phyloP scores from a whole-genome alignment of 2,113 vertebrate genomes.

The Xiphophorus maculatus region DNA sequence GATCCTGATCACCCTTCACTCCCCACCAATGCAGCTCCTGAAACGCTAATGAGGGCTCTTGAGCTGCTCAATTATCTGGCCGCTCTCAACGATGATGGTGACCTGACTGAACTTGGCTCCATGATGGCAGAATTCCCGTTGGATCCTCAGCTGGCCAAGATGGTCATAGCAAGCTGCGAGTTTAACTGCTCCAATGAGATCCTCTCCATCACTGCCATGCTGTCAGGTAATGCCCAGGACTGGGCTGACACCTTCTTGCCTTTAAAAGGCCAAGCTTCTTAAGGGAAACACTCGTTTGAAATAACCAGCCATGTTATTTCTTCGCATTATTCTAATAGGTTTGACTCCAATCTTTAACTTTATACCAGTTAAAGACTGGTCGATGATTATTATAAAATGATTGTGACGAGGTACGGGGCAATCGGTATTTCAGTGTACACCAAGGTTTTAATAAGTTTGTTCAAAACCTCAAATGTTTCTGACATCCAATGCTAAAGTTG shows the following conservation, averaged over 20 bases:
- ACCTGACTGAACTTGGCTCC: constrained; percentile 97
- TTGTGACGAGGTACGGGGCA: too few species aligned
- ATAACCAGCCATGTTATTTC: too few species aligned
- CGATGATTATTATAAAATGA: too few species aligned
- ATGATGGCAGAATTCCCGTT: constrained; percentile 99
- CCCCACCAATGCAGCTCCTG: constrained; percentile 84
- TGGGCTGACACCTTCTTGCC: constrained; percentile 69
- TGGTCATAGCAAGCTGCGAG: constrained; percentile 99
- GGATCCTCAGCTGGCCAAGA: constrained; percentile 98
- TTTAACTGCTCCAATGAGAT: constrained; percentile 99
- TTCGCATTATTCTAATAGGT: too few species aligned
- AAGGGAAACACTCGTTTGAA: constrained; percentile 5
- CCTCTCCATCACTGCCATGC: constrained; percentile 99
- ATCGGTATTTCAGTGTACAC: too few species aligned
- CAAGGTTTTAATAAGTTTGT: too few species aligned
- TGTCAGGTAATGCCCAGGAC: constrained; percentile 98
- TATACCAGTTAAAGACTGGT: too few species aligned
- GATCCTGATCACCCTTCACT: not conserved
- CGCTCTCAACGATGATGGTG: constrained; percentile 97
- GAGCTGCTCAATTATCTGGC: constrained; percentile 98
- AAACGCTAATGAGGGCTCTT: constrained; percentile 97
- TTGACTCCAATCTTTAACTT: too few species aligned
- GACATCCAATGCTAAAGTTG: not conserved
- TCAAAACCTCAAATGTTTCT: too few species aligned
- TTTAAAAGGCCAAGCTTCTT: constrained; percentile 36